Conservation (phyloP, 2,797 vertebrate genomes). For the Eremophila alpestris region DNA sequence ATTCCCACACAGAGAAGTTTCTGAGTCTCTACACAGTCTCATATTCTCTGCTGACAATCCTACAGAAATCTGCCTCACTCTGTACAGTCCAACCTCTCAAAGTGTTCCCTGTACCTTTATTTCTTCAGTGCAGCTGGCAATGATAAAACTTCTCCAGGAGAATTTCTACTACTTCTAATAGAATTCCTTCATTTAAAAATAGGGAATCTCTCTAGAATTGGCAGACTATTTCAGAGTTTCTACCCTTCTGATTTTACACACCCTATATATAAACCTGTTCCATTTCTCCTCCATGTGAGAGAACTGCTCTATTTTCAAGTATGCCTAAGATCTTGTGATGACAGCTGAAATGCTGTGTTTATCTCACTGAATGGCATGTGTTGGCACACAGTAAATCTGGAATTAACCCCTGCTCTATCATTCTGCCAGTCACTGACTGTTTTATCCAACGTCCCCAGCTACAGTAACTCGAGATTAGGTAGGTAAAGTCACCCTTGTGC, state of each 20-base stretch:
- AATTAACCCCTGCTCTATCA: slow-evolving; percentile 65
- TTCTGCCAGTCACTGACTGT: slow-evolving; percentile 47
- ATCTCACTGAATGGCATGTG: slow-evolving; percentile 69
- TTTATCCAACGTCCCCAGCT: slow-evolving; percentile 33
- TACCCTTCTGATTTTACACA: slow-evolving; percentile 2
- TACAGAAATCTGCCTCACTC: neutral
- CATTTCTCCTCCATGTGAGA: slow-evolving; percentile 42
- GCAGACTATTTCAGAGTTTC: slow-evolving; percentile 34
- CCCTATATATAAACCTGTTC: slow-evolving; percentile 57
- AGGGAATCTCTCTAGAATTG: slow-evolving; percentile 32
- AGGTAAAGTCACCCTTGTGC: neutral
- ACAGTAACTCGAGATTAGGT: slow-evolving; percentile 25
- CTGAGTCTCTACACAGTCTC: neutral
- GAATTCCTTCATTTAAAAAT: slow-evolving; percentile 40
- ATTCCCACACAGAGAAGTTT: neutral
- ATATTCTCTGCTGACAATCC: neutral
- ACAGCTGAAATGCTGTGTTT: slow-evolving; percentile 69
- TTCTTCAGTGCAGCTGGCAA: neutral
- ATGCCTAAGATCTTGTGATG: slow-evolving; percentile 62
- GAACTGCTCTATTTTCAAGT: slow-evolving; percentile 66
- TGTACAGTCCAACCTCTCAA: neutral
- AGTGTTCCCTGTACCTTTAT: neutral
- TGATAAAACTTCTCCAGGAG: neutral
- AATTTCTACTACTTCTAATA: slow-evolving; percentile 11
- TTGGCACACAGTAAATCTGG: slow-evolving; percentile 73